These are phyloP conservation scores for Alosa sapidissima DNA, from an alignment of 2,797 vertebrate species.

Conservation along the genomic window DNA sequence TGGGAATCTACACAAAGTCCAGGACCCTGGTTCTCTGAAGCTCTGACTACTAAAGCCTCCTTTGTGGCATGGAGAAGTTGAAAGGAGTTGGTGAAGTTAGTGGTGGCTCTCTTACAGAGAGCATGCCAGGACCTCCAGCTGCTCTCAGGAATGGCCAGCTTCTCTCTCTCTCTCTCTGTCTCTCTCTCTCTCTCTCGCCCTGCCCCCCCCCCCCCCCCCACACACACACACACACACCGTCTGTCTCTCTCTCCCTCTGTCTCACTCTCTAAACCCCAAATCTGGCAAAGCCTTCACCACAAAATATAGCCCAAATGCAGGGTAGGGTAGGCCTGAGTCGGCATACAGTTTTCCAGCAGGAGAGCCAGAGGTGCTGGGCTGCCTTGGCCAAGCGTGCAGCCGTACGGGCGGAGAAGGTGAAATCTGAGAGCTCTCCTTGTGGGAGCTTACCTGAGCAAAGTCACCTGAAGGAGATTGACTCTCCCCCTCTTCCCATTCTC, in stretches of 20 bases:
- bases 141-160: slow-evolving; percentile 57
- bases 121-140: slow-evolving; percentile 64
- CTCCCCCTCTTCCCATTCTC: neutral
- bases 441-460: slow-evolving; percentile 45
- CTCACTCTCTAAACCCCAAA: neutral
- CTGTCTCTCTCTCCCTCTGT: neutral
- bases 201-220: neutral
- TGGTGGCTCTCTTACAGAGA: slow-evolving; percentile 54
- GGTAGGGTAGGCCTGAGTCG: slow-evolving; percentile 37
- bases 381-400: neutral
- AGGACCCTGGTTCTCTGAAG: slow-evolving; percentile 59
- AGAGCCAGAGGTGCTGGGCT: neutral
- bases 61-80: slow-evolving; percentile 71
- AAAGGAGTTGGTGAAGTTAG: slow-evolving; percentile 62
- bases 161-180: neutral
- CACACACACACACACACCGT: neutral
- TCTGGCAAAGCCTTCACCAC: neutral
- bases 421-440: slow-evolving; percentile 49
- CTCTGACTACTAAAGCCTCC: slow-evolving; percentile 61
- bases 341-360: slow-evolving; percentile 1
- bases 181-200: neutral
- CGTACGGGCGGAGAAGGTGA: slow-evolving; percentile 45
- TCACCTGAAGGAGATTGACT: slow-evolving; percentile 47
- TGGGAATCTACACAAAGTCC: slow-evolving; percentile 62
- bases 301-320: neutral